phyloP scores from a whole-genome alignment of 2,888 invertebrate genomes.

The Thereva unica region DNA sequence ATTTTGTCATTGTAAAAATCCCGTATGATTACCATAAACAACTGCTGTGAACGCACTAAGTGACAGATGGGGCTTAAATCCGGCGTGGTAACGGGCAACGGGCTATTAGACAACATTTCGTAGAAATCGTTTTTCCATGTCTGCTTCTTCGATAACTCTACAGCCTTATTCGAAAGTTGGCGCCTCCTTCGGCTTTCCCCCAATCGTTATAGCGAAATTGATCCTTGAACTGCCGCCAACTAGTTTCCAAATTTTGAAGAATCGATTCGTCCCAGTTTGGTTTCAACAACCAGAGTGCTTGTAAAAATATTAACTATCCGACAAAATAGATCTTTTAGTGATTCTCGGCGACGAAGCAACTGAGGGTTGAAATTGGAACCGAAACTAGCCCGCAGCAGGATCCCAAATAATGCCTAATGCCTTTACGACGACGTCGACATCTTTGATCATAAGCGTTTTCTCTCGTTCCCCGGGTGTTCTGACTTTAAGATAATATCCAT shows the following conservation, averaged over 20 bases:
- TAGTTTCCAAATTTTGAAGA: conserved; percentile 3
- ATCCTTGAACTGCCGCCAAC: conserved; percentile 11
- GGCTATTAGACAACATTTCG: too few species aligned
- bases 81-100: too few species aligned
- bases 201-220: neutral
- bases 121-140: too few species aligned
- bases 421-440: neutral
- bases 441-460: neutral
- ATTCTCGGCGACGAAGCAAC: conserved; percentile 22
- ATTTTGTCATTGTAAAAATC: too few species aligned
- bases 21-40: too few species aligned
- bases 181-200: too few species aligned
- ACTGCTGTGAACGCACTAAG: too few species aligned
- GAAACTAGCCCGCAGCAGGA: conserved; percentile 4
- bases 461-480: conserved; percentile 25
- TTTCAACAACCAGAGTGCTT: conserved; percentile 18
- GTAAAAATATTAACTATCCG: conserved; percentile 15
- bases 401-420: conserved; percentile 14
- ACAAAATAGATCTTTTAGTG: conserved; percentile 5
- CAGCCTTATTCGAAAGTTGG: too few species aligned
- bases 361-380: conserved; percentile 12
- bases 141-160: too few species aligned
- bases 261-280: conserved; percentile 24
- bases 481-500: conserved; percentile 32
- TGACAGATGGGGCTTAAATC: too few species aligned